Conservation (phyloP, 1,140 invertebrate genomes). For the Akabosia matsudoensis region DNA sequence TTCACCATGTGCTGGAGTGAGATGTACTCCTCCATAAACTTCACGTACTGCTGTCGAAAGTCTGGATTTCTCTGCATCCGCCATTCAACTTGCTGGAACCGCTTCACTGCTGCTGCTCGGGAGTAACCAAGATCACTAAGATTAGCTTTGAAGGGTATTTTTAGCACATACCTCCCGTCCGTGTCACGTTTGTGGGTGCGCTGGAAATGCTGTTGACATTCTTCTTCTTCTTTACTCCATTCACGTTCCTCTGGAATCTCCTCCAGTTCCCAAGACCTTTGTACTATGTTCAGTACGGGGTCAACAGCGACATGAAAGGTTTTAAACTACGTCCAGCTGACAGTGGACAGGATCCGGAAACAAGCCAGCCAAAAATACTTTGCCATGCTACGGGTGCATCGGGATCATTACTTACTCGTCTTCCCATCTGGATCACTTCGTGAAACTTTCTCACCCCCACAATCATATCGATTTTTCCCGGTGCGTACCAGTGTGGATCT, state of each 20-base stretch:
- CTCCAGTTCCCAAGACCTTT: conserved; percentile 49
- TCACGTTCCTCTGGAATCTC: neutral
- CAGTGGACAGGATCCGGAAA: neutral
- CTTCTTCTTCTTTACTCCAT: conserved; percentile 33
- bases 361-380: neutral
- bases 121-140: conserved; percentile 34
- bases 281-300: conserved; percentile 33
- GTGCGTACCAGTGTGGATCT: neutral
- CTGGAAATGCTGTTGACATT: conserved; percentile 43
- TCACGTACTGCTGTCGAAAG: conserved; percentile 13
- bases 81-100: neutral
- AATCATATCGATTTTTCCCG: neutral
- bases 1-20: conserved; percentile 47
- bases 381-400: neutral
- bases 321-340: neutral
- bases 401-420: too few species aligned
- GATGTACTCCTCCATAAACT: conserved; percentile 50
- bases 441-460: neutral
- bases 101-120: neutral
- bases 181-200: conserved; percentile 31
- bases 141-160: conserved; percentile 46
- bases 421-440: too few species aligned
- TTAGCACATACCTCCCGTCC: conserved; percentile 45
- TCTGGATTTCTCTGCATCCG: neutral
- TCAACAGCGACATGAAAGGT: neutral